Evolutionary conservation across 2,113 vertebrate genomes (phyloP).

Genomic region (Elaphurus davidianus): DNA sequence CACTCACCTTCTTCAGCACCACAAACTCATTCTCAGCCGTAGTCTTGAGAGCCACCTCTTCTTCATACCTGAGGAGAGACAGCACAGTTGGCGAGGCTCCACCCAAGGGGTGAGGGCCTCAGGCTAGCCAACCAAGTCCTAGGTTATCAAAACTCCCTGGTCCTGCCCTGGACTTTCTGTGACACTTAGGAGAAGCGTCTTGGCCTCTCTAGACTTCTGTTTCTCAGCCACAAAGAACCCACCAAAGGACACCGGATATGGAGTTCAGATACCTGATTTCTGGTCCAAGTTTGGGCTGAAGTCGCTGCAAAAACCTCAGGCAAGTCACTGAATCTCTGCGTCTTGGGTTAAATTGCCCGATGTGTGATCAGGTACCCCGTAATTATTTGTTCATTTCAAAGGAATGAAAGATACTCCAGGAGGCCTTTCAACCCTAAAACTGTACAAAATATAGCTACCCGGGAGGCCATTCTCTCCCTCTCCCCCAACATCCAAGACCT

Average conservation of each 20-base stretch:
- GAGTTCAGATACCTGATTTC: neutral
- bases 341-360: neutral
- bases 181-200: neutral
- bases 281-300: neutral
- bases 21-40: constrained; percentile 91
- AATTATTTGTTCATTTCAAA: neutral
- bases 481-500: neutral
- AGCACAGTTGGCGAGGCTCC: neutral
- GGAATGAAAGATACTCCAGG: neutral
- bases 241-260: neutral
- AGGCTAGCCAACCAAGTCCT: neutral
- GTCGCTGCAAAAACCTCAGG: neutral
- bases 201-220: neutral
- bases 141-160: neutral
- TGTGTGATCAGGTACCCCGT: neutral
- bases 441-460: neutral
- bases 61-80: constrained; percentile 86
- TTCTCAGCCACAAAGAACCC: neutral
- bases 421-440: neutral
- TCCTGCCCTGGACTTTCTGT: neutral
- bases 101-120: neutral
- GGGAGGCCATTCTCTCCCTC: neutral
- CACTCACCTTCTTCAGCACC: constrained; percentile 90
- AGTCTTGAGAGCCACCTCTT: constrained; percentile 90
- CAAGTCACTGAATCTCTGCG: neutral